Base-by-base conservation (phyloP, 2,888 invertebrate genomes). In the Melanostoma scalare region DNA sequence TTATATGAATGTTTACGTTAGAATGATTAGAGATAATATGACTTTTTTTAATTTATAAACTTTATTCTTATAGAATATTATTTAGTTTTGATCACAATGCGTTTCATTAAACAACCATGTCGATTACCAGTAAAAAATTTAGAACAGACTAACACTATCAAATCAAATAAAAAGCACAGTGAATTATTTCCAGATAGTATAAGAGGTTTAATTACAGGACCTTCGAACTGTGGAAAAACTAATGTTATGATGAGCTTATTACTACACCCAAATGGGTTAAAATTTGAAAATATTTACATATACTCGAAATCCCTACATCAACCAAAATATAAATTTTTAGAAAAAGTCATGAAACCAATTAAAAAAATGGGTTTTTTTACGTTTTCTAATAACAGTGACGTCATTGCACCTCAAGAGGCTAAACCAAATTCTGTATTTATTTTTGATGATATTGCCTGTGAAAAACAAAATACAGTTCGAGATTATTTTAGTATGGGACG, bases 371-470 rank as follows among this genome's bases (percentile, higher is more conserved):
- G 1, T 67, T 60, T 60, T n/a, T 77, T 74, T 61, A 71, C 81
- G 20, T 85, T 85, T 74, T 67, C 76, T 4, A 76, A 86, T 46
- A 85, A 86, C 44, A 74, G 61, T 52, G 58, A 85, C 52, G 80
- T 85, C 40, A 30, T 86, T 46, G 9, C 6, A 42, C 73, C 67
- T 10, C 56, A 67, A 31, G 55, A 77, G 81, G 87, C 88, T 3
- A 85, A 84, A 86, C 61, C 60, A 72, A 87, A 88, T 86, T 89
- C 89, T 20, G 85, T 90, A 20, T 87, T 90, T 78, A 88, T 91
- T 48, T 91, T 91, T 81, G 89, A 90, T 85, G 89, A 90, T 86
- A 87, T 90, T 35, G 87, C 87, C 20, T 89, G 88, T 50, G 89
- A 88, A 6, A 87, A 88, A 69, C 88, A 89, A 76, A 80, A 87